phyloP scores from a whole-genome alignment of 2,888 invertebrate species.

The Thysanoteuthis rhombus region DNA sequence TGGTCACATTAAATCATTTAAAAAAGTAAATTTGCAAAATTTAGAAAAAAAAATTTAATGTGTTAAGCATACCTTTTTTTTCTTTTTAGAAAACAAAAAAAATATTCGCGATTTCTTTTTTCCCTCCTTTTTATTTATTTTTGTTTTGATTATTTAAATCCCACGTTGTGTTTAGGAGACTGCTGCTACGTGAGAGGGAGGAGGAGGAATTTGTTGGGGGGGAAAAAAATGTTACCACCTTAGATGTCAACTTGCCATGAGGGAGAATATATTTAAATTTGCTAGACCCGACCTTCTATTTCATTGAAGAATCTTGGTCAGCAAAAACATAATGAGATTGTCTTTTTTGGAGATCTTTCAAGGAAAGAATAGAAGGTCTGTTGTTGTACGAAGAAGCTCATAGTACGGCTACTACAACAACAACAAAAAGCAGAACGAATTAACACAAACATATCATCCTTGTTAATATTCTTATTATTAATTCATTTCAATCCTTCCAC shows the following conservation, averaged over 20 bases:
- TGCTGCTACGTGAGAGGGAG: neutral
- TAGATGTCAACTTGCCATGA: constrained; percentile 12
- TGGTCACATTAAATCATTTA: neutral
- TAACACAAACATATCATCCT: neutral
- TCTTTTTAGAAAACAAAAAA: neutral
- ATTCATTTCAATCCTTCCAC: neutral
- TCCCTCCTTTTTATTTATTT: neutral
- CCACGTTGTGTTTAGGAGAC: neutral
- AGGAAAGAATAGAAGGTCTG: neutral
- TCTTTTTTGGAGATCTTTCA: neutral
- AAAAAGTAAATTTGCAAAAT: constrained; percentile 12
- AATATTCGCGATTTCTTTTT: neutral
- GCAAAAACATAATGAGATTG: neutral
- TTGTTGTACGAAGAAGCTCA: neutral
- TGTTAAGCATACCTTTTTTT: neutral
- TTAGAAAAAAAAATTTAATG: neutral
- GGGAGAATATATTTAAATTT: neutral
- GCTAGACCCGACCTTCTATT: neutral
- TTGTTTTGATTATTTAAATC: neutral
- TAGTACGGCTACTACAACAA: neutral
- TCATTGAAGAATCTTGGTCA: neutral
- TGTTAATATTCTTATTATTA: neutral
- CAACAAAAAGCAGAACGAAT: constrained; percentile 12
- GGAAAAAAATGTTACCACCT: neutral
- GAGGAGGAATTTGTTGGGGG: neutral